Evolutionary conservation across 1,140 invertebrate genomes (phyloP).

Genomic region (Leptinotarsa lineolata): DNA sequence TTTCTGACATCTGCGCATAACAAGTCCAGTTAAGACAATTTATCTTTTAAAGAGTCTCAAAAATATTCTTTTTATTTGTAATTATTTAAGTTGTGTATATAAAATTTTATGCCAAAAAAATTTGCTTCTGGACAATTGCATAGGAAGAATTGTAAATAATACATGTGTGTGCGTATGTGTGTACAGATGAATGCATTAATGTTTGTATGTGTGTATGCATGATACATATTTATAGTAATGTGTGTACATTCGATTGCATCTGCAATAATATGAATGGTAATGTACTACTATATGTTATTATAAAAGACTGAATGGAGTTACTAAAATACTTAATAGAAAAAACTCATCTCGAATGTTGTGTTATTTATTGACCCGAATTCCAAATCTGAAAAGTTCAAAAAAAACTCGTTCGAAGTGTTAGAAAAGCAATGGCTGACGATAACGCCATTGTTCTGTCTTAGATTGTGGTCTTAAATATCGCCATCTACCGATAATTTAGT

Average conservation of each 20-base stretch:
- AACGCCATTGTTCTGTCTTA: no score
- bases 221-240: conserved; percentile 56
- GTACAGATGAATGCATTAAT: conserved; percentile 41
- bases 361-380: conserved; percentile 21
- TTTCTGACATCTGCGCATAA: conserved; percentile 49
- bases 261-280: conserved; percentile 58
- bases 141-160: conserved; percentile 54
- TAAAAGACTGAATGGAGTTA: conserved; percentile 59
- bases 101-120: conserved; percentile 45
- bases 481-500: no score
- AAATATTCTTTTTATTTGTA: conserved; percentile 30
- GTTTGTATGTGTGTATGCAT: conserved; percentile 50
- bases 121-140: conserved; percentile 49
- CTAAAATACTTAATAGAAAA: conserved; percentile 53
- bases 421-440: no score
- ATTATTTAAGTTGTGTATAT: conserved; percentile 42
- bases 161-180: conserved; percentile 52
- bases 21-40: conserved; percentile 23
- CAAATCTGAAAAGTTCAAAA: no score
- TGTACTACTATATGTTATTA: conserved; percentile 58
- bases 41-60: conserved; percentile 20
- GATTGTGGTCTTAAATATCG: no score
- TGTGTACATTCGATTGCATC: conserved; percentile 57
- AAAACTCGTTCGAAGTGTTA: no score
- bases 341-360: conserved; percentile 20